These are phyloP conservation scores for Metellina segmentata DNA, from an alignment of 2,888 invertebrate species.

Conservation along the genomic window DNA sequence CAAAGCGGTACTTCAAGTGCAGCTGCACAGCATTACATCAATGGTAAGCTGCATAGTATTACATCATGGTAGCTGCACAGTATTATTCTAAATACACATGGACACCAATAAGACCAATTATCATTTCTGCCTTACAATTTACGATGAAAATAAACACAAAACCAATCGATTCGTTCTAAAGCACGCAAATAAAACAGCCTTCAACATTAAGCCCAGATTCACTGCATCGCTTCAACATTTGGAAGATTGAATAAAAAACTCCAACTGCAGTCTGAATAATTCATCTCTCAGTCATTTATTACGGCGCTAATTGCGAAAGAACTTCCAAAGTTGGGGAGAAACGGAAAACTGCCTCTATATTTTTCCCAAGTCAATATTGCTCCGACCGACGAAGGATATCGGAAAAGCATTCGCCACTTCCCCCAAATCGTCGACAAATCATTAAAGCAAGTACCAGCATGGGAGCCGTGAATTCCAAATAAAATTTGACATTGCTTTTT, in stretches of 20 bases:
- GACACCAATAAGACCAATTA: too few species aligned
- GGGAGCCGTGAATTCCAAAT: not conserved
- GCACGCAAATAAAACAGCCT: not conserved
- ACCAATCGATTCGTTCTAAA: not conserved
- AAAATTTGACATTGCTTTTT: not conserved
- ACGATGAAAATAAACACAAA: too few species aligned
- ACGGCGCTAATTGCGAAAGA: constrained; percentile 27
- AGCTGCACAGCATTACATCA: too few species aligned
- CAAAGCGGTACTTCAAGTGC: too few species aligned
- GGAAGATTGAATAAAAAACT: too few species aligned
- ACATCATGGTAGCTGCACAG: too few species aligned
- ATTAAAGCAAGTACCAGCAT: constrained; percentile 10
- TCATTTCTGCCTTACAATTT: too few species aligned
- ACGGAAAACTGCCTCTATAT: not conserved
- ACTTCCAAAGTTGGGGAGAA: constrained; percentile 2
- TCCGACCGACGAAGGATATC: not conserved
- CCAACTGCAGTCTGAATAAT: too few species aligned
- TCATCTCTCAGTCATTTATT: constrained; percentile 7
- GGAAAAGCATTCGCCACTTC: constrained; percentile 2
- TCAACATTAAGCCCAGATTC: not conserved
- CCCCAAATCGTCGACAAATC: not conserved
- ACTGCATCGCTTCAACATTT: not conserved
- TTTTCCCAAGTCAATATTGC: constrained; percentile 29
- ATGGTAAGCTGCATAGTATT: too few species aligned
- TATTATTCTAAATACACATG: too few species aligned